Base-by-base conservation (phyloP, 2,888 invertebrate genomes). In the Mantis religiosa region DNA sequence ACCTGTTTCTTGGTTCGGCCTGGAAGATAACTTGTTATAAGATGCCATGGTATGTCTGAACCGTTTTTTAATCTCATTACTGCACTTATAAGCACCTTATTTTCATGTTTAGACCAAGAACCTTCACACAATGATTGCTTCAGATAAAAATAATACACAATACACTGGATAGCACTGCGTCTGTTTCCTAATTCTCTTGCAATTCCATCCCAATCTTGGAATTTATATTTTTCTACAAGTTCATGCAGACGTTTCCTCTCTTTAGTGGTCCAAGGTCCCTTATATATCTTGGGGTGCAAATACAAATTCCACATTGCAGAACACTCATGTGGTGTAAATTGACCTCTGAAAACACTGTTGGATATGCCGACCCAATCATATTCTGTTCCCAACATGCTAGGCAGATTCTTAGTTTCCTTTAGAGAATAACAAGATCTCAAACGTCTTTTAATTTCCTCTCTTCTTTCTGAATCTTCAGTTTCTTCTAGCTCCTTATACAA, bases 21-120 rank as follows among this genome's bases (percentile, higher is more conserved):
- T 15, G 95, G 94, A 92, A 97, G 95, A 87, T 95, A 94, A 34
- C 94, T 94, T 0, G 95, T 94, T 12, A 97, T 95, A 92, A 95
- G 95, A 6, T 95, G 94, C 97, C 98, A 98, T 1, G 96, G 96
- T 90, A 97, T 96, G 84, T 94, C 95, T 89, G 95, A 93, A 27
- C 96, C 97, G 88, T 95, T 94, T 90, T 94, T 95, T 90, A 95
- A 95, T 90, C 93, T 93, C n/a, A 95, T 94, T 0, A 98, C 94
- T 2, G 96, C 92, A 88, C 94, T 93, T 81, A 94, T 92, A 4
- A 98, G 93, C 87, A 94, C 94, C 87, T 94, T 93, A 91, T 97
- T 96, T 92, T 98, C 98, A 85, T 95, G 94, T 20, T 93, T 92
- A 0, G 95, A 94, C 96, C 98, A 98, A 3, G 30, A 54, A 90